phyloP scores from a whole-genome alignment of 2,113 vertebrate species.

The Marmota monax region DNA sequence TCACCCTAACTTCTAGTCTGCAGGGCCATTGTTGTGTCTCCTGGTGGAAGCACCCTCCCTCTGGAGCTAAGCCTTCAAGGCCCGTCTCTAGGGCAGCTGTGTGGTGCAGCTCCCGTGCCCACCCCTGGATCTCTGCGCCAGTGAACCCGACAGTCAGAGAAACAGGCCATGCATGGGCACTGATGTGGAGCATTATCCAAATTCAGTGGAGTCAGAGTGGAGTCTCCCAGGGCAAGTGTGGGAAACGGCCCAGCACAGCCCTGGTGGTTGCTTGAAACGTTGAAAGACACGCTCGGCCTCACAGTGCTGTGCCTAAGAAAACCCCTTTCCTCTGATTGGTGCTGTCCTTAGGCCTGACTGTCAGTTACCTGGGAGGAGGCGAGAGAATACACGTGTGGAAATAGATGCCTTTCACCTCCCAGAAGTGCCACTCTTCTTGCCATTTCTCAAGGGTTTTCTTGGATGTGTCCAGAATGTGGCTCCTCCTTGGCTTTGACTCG shows the following conservation, averaged over 20 bases:
- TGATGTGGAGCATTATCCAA: accelerated
- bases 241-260: neutral
- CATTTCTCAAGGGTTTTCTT: neutral
- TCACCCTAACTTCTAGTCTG: neutral
- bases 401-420: neutral
- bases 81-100: no score
- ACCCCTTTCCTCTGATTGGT: no score
- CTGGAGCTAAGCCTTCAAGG: neutral
- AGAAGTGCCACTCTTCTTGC: neutral
- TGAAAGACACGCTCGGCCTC: no score
- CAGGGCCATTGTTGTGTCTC: neutral
- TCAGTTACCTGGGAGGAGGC: neutral
- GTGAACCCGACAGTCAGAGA: neutral
- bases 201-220: accelerated
- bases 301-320: accelerated
- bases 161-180: accelerated
- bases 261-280: no score
- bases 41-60: neutral
- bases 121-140: neutral
- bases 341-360: no score
- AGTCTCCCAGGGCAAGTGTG: accelerated
- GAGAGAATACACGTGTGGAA: neutral
- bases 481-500: neutral
- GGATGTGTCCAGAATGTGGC: neutral
- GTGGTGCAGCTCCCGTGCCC: neutral